Base-by-base conservation (phyloP, 2,888 invertebrate genomes). In the Platynereis dumerilii region DNA sequence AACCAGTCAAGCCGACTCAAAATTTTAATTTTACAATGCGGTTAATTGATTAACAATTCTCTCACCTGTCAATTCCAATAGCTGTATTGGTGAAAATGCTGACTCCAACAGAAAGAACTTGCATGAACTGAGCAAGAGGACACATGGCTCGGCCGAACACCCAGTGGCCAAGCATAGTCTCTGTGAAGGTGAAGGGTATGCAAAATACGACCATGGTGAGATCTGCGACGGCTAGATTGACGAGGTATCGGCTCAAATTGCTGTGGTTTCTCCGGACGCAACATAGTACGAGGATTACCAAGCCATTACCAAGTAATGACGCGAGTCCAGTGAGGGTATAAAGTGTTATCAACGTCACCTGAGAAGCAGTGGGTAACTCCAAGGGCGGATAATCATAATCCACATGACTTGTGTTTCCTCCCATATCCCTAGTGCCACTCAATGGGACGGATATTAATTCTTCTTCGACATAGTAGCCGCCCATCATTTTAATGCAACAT, bases 101-200 rank as follows among this genome's bases (percentile, higher is more conserved):
- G 28, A 68, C 65, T 24, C 66, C 53, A 28, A 72, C 72, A 22
- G 60, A 62, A n/a, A 66, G 29, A 17, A 72, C 62, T 57, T 72
- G 72, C 64, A 68, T 68, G 61, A 72, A 72, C n/a, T 57, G 73
- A 83, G 81, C 84, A 1, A 84, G 69, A 0, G 83, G 79, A 69
- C 85, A 85, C 74, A 85, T 82, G 64, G 74, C 70, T 0, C 77
- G 76, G 15, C 78, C 78, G 67, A 84, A 84, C 26, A 84, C 76
- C 85, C 85, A 85, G 22, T 79, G 72, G 10, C 71, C 69, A 3
- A 80, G 69, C 72, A 81, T 76, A 62, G 79, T 79, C 75, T 76
- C 74, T 3, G 81, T 81, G 69, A 80, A 93, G 12, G 74, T 74
- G 60, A 75, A 74, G 15, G 74, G 74, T 54, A 74, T 68, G 58